These are phyloP conservation scores for Phorcus lineatus DNA, from an alignment of 2,888 invertebrate species.

Conservation along the genomic window DNA sequence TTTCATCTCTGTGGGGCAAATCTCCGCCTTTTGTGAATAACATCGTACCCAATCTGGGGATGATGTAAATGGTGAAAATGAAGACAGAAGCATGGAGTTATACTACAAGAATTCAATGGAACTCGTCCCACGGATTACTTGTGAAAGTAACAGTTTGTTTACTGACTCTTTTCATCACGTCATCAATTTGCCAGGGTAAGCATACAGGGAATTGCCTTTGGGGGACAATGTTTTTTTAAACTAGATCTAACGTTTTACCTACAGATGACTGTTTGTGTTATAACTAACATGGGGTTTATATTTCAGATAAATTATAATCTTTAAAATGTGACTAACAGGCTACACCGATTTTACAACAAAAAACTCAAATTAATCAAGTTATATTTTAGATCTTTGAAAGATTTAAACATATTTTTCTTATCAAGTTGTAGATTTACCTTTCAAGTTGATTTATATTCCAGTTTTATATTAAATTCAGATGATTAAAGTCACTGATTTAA, in stretches of 20 bases:
- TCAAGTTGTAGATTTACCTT: too few relatives aligned
- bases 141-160: background rate
- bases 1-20: background rate
- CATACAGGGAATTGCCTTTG: background rate
- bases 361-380: too few relatives aligned
- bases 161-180: background rate
- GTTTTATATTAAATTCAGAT: too few relatives aligned
- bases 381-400: too few relatives aligned
- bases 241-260: background rate
- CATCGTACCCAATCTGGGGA: conserved; percentile 12
- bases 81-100: conserved; percentile 13
- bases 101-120: background rate
- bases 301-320: too few relatives aligned
- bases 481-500: too few relatives aligned
- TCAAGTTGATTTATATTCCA: too few relatives aligned
- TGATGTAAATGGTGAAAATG: conserved; percentile 7
- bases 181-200: background rate
- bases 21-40: background rate
- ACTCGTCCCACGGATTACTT: background rate
- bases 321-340: too few relatives aligned
- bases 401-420: too few relatives aligned
- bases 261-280: too few relatives aligned
- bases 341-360: too few relatives aligned
- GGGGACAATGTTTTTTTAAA: background rate
- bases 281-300: too few relatives aligned